Base-by-base conservation (phyloP, 2,888 invertebrate genomes). In the Platycheirus rosarum region DNA sequence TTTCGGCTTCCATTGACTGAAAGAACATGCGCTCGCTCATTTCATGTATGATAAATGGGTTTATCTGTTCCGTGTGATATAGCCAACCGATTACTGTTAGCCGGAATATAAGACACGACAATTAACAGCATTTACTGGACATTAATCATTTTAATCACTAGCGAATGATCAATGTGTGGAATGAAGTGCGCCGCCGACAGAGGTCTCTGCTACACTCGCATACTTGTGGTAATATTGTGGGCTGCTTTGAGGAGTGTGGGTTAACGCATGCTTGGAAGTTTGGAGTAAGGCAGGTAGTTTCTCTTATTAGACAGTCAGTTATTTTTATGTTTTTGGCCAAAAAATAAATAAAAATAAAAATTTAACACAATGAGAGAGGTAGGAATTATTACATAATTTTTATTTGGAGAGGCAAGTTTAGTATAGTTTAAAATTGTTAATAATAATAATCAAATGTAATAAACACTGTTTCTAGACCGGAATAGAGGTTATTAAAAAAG, bases 41-140 rank as follows among this genome's bases (percentile, higher is more conserved):
- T 29, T 60, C 35, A 49, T 62, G 82, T 77, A 82, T 82, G 82
- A 82, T 82, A 44, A 60, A 73, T 73, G 77, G 68, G 71, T 66
- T 73, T 82, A 82, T 82, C 82, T 82, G 82, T 37, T 73, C 63
- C 73, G 66, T 14, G 48, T 29, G 76, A 76, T 75, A 74, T 69
- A 55, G 74, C 74, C 74, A 46, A 29, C n/a, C 66, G 76, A 71
- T 71, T 82, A 73, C 82, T 77, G 82, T 76, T 82, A 77, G 82
- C 76, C 71, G 77, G 82, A 82, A 82, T 82, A 82, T 77, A 82
- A 82, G 77, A 82, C 71, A 77, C 82, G 82, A 82, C 77, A 82
- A 82, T 82, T 82, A 82, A 82, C 82, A 82, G 77, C 82, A 46
- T 82, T 82, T 82, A 77, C 77, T 73, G 77, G 63, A 68, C 82